Evolutionary conservation across 2,113 vertebrate genomes (phyloP), one percentile per base, ranked within the genome.

Genomic region (Cairina moschata): DNA sequence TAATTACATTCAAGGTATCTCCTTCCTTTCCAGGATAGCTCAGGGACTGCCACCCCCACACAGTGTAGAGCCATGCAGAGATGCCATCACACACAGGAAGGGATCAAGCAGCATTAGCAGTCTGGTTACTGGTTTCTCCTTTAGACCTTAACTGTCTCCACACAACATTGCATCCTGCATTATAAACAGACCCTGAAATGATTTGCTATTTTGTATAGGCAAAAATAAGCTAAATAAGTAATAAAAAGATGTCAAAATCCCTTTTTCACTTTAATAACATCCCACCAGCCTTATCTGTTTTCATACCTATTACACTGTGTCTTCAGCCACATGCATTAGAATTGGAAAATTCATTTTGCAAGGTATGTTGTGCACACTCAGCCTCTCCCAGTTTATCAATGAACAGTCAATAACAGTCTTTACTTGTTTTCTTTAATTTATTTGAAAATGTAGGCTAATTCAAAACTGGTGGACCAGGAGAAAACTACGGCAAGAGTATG

Each of bases 401-500:
- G n/a, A 88, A 80, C 20, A 68, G 13, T 4, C 10, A 74, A 44
- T 88, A 44, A 63, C 59, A 36, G 55, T 67, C 6, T 83, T 93
- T 78, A 48, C 34, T 17, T 78, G 46, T 82, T 26, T 93, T 94
- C 68, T 87, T 82, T 78, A 66, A 63, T 72, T 79, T 56, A 32
- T 75, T 90, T 92, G 40, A 52, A 93, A 89, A 91, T 66, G 17
- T 40, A 99, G 99, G 94, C 95, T 99, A 94, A 98, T 99, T 97
- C 98, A 99, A 95, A 98, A 99, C 90, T 99, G 99, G 98, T 99
- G 99, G 99, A 98, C 99, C 2, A 98, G 98, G 69, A 98, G 98
- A 85, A 98, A 97, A 95, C 96, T 99, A 67, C 97, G 98, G 22
- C 98, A 98, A 56, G 98, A 99, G 32, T 98, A 98, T 2, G 98